These are phyloP conservation scores for Zosterops pallidus DNA, from an alignment of 2,113 vertebrate species.

Conservation along the genomic window DNA sequence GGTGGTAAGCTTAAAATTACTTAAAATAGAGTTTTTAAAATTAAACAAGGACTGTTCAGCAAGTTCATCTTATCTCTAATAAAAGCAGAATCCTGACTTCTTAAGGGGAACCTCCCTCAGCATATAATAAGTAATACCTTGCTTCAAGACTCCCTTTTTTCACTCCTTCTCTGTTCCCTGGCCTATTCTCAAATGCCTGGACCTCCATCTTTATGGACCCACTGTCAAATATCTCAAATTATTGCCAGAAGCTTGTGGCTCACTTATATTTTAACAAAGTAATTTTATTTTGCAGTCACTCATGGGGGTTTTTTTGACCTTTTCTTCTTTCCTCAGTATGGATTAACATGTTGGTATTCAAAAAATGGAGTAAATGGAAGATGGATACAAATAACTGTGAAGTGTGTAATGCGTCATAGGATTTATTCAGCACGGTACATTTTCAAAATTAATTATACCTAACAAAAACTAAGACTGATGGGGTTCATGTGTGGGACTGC, in stretches of 20 bases:
- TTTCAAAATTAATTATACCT: conserved; percentile 42
- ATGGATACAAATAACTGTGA: conserved; percentile 3
- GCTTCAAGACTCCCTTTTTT: not conserved
- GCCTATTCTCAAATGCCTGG: not conserved
- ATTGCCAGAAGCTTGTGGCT: not conserved
- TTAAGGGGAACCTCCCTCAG: not conserved
- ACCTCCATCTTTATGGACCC: not conserved
- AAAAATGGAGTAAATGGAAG: not conserved
- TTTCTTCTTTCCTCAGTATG: not conserved
- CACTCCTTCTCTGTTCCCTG: not conserved
- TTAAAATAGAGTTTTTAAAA: not conserved
- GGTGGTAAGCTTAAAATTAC: not conserved
- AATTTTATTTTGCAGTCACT: not conserved
- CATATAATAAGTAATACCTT: not conserved
- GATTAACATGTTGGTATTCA: not conserved
- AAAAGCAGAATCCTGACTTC: not conserved
- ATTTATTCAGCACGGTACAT: not conserved
- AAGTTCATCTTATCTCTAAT: not conserved
- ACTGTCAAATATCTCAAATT: not conserved
- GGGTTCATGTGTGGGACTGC: conserved; percentile 16
- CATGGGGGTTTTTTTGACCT: not conserved
- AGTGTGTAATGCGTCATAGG: not conserved
- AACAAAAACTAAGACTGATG: not conserved
- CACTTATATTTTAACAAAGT: not conserved
- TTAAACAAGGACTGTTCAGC: not conserved